These are phyloP conservation scores for Loripinus fragilis DNA, from an alignment of 2,888 invertebrate species.

Conservation along the genomic window DNA sequence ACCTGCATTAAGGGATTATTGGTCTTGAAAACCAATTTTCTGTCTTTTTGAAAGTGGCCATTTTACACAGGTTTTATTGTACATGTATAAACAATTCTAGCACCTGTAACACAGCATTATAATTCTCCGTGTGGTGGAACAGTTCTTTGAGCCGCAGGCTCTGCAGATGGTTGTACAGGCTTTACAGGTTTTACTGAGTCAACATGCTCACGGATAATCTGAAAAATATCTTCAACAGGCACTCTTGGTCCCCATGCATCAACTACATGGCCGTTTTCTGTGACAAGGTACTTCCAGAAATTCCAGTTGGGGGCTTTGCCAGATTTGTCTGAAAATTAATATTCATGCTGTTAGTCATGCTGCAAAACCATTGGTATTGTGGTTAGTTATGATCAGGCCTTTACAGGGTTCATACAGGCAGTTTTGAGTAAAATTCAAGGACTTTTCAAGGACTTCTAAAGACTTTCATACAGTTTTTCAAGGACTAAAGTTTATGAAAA, in stretches of 20 bases:
- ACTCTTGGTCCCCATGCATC: slow-evolving; percentile 14
- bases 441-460: too few species aligned
- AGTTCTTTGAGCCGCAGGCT: background rate
- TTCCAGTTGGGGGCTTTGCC: slow-evolving; percentile 15
- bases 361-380: background rate
- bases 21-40: too few species aligned
- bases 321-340: background rate
- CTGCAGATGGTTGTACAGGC: background rate
- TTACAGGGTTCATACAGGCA: too few species aligned
- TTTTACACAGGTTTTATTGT: too few species aligned
- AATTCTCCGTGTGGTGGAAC: background rate
- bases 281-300: slow-evolving; percentile 15
- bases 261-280: background rate
- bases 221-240: background rate
- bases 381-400: too few species aligned
- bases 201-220: background rate
- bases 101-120: too few species aligned
- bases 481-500: too few species aligned
- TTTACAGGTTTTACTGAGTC: background rate
- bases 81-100: too few species aligned
- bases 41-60: too few species aligned
- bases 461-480: too few species aligned
- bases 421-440: too few species aligned
- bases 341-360: slow-evolving; percentile 14
- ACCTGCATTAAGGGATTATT: too few species aligned